These are phyloP conservation scores for Tetragonula carbonaria DNA, from an alignment of 2,888 invertebrate species.

Conservation along the genomic window DNA sequence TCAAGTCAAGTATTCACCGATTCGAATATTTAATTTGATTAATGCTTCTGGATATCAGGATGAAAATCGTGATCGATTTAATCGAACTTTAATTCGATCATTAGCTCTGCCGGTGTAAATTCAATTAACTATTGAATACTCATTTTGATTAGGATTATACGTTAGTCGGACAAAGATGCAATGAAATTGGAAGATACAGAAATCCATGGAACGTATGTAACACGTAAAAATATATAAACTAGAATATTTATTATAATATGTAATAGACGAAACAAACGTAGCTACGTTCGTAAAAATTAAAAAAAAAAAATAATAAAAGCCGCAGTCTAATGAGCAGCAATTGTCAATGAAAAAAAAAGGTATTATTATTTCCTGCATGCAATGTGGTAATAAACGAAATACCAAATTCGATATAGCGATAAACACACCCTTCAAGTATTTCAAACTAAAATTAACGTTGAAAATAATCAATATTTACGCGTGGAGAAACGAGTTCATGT, in stretches of 20 bases:
- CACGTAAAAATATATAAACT: no score
- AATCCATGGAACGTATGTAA: no score
- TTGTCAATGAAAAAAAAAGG: neutral
- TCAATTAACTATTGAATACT: conserved; percentile 1
- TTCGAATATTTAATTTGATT: neutral
- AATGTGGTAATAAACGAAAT: neutral
- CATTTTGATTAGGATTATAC: neutral
- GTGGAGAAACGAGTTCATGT: neutral
- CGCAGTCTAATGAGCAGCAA: neutral
- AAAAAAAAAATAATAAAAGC: no score
- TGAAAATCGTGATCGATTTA: neutral
- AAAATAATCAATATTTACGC: neutral
- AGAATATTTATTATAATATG: no score
- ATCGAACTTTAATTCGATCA: neutral
- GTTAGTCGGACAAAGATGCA: neutral
- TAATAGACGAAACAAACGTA: no score
- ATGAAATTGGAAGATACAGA: neutral
- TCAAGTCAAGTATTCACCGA: neutral
- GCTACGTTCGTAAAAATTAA: no score
- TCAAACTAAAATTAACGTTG: neutral
- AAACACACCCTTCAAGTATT: no score
- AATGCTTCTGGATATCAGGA: neutral
- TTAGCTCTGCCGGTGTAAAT: neutral
- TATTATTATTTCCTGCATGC: neutral
- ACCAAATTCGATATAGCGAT: no score